Conservation (phyloP, 2,113 vertebrate species). For the Neotoma lepida region DNA sequence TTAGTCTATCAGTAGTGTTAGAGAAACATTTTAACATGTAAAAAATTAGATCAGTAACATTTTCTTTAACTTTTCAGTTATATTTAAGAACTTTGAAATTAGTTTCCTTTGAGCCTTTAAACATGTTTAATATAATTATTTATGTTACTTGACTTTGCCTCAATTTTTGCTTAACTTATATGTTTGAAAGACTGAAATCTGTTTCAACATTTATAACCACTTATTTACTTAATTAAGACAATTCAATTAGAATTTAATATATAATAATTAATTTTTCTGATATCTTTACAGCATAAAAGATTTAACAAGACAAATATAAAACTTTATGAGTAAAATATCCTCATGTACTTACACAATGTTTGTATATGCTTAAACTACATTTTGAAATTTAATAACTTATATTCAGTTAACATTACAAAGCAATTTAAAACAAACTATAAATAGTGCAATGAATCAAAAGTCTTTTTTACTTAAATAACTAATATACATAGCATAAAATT, state of each 20-base stretch:
- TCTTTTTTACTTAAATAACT: not conserved
- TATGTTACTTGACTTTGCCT: not conserved
- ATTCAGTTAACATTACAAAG: not conserved
- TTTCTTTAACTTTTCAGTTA: slow-evolving; percentile 10
- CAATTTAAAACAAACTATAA: not conserved
- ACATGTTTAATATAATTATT: slow-evolving; percentile 11
- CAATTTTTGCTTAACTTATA: not conserved
- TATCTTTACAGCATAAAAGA: slow-evolving; percentile 37
- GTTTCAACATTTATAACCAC: slow-evolving; percentile 9
- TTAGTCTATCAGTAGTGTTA: not conserved
- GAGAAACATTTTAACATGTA: not conserved
- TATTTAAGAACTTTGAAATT: not conserved
- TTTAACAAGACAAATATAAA: not conserved
- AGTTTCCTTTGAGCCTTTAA: not conserved
- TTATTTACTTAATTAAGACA: slow-evolving; percentile 10
- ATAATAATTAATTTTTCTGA: not conserved
- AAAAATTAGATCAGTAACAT: not conserved
- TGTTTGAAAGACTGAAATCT: not conserved
- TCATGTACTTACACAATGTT: not conserved
- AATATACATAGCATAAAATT: not conserved
- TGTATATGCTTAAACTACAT: not conserved
- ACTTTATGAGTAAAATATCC: slow-evolving; percentile 6
- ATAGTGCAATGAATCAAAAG: not conserved
- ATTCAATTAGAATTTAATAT: not conserved
- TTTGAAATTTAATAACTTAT: not conserved